These are phyloP conservation scores for Sycophila texana DNA, from an alignment of 2,888 invertebrate genomes.

Conservation along the genomic window DNA sequence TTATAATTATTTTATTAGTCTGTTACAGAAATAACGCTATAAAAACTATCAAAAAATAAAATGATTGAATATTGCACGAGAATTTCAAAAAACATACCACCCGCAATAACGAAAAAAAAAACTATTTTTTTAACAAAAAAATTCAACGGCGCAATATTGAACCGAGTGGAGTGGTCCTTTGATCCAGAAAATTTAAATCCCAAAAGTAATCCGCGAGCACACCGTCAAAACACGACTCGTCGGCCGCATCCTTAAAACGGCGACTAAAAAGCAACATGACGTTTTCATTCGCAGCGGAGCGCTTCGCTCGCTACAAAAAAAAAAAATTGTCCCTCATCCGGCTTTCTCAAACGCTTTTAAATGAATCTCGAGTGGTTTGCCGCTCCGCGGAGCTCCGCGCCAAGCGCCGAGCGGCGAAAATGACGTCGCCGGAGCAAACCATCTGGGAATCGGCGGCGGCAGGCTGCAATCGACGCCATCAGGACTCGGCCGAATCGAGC, in stretches of 20 bases:
- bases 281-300: constrained; percentile 16
- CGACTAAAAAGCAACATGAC: constrained; percentile 10
- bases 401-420: no score
- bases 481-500: constrained; percentile 16
- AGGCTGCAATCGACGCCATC: constrained; percentile 25
- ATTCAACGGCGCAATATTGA: no score
- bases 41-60: no score
- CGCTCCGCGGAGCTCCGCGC: neutral
- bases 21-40: no score
- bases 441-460: constrained; percentile 41
- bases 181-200: neutral
- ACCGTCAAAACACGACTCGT: neutral
- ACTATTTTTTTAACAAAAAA: no score
- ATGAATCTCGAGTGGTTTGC: constrained; percentile 52
- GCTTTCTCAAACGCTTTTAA: constrained; percentile 49
- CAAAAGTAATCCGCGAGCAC: neutral
- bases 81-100: no score
- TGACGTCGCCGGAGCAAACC: constrained; percentile 29
- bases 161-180: no score
- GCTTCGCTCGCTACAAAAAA: neutral
- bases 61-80: no score
- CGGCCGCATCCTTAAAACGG: constrained; percentile 32
- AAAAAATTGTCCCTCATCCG: constrained; percentile 47
- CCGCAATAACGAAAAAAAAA: no score
- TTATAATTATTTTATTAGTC: no score